A percentile compares a stretch with the other conserved stretches of the same genome.
These are phyloP conservation scores for Ranitomeya imitator DNA, from an alignment of 2,113 vertebrate species.

Conservation along the genomic window DNA sequence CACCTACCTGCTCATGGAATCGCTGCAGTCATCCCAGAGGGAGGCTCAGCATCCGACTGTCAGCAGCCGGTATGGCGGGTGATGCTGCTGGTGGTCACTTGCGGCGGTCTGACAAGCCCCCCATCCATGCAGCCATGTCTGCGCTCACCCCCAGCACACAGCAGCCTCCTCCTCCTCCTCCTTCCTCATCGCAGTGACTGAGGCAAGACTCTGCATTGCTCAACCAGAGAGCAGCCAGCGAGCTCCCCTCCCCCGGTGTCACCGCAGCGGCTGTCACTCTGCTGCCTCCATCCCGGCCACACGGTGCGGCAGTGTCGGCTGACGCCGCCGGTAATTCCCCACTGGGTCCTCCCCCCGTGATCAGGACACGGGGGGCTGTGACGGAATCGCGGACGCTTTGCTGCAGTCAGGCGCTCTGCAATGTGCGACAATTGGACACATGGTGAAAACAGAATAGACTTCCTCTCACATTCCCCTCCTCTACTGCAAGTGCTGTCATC, in stretches of 20 bases:
- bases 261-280: neutral
- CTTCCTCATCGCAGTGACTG: conserved; percentile 39
- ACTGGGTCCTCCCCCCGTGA: neutral
- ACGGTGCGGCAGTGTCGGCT: neutral
- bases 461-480: neutral
- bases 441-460: neutral
- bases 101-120: neutral
- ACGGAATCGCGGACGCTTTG: neutral
- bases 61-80: too few relatives aligned
- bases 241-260: neutral
- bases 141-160: conserved; percentile 6
- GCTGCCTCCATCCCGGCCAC: neutral
- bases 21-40: neutral
- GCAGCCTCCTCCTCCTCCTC: conserved; percentile 10
- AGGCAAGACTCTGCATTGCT: conserved; percentile 49
- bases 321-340: neutral
- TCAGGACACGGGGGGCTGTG: neutral
- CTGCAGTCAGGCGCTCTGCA: conserved; percentile 14
- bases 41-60: neutral
- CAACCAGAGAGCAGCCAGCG: conserved; percentile 27
- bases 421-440: conserved; percentile 2
- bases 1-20: neutral
- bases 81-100: neutral
- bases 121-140: conserved; percentile 40
- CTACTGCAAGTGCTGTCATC: too few relatives aligned